These are phyloP conservation scores for Cynopterus brachyotis DNA, from an alignment of 2,113 vertebrate species.

Conservation along the genomic window DNA sequence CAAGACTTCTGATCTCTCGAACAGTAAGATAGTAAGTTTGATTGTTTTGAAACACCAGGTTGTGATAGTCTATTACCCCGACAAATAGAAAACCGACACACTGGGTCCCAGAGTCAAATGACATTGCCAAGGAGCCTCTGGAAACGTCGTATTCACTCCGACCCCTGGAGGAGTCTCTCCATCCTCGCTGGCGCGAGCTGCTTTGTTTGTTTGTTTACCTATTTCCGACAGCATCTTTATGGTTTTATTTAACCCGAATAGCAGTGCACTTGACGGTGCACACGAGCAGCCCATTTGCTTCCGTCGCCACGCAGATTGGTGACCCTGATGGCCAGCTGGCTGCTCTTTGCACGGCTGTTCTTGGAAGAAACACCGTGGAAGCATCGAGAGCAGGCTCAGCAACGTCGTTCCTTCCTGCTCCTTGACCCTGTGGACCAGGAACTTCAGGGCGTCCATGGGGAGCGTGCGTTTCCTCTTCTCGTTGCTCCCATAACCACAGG, in stretches of 20 bases:
- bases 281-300: conserved; percentile 85
- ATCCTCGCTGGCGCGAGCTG: not conserved
- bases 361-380: conserved; percentile 85
- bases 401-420: not conserved
- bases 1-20: not conserved
- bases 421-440: not conserved
- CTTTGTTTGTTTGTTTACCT: not conserved
- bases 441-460: conserved; percentile 85
- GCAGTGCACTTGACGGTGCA: not conserved
- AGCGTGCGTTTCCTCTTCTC: conserved; percentile 92
- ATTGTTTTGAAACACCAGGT: not conserved
- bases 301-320: conserved; percentile 94
- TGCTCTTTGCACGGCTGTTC: conserved; percentile 90
- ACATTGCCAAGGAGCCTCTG: too few relatives aligned
- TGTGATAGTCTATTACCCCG: not conserved
- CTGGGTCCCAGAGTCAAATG: not conserved
- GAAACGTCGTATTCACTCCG: not conserved
- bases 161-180: not conserved
- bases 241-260: conserved; percentile 81
- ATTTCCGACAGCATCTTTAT: not conserved
- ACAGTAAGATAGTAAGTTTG: too few relatives aligned
- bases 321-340: conserved; percentile 93
- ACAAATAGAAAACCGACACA: not conserved
- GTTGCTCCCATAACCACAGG: conserved; percentile 92
- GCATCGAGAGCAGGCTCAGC: conserved; percentile 89